These are phyloP conservation scores for Toxotes lorentzi DNA, from an alignment of 2,797 vertebrate species.

Conservation along the genomic window DNA sequence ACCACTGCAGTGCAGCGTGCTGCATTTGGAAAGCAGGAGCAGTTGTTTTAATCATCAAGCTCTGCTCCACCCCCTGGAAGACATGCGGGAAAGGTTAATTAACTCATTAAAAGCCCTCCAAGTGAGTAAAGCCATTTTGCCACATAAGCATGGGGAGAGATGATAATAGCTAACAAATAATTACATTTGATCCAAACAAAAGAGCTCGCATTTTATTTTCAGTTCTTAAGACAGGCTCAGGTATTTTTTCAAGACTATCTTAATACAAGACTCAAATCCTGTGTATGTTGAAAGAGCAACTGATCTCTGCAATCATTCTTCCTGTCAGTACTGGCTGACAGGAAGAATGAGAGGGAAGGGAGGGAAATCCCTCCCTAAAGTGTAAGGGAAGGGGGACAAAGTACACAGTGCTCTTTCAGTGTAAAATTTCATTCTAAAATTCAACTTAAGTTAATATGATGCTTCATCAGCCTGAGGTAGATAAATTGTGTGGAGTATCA, in stretches of 20 bases:
- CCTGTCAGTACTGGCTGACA: not conserved
- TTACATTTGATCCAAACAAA: conserved; percentile 38
- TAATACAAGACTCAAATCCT: conserved; percentile 13
- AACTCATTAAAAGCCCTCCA: conserved; percentile 75
- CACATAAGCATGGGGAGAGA: conserved; percentile 44
- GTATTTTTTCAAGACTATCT: not conserved
- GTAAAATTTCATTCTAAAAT: not conserved
- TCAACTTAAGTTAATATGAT: not conserved
- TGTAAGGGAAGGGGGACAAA: not conserved
- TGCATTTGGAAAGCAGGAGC: conserved; percentile 67
- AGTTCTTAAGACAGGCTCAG: conserved; percentile 6
- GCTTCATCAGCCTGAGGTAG: not conserved
- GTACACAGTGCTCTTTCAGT: not conserved
- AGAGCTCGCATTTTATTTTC: conserved; percentile 19
- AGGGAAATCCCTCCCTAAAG: not conserved
- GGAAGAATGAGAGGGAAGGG: no score
- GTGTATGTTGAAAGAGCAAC: not conserved
- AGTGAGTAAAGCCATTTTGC: conserved; percentile 68
- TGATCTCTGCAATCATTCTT: not conserved
- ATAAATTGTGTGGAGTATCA: not conserved
- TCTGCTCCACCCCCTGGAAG: conserved; percentile 77
- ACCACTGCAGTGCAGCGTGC: conserved; percentile 64
- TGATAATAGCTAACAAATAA: conserved; percentile 48
- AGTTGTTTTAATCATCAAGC: conserved; percentile 58
- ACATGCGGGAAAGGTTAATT: conserved; percentile 79